Evolutionary conservation across 2,113 vertebrate species (phyloP).

Genomic region (Xyliphius kryptos): DNA sequence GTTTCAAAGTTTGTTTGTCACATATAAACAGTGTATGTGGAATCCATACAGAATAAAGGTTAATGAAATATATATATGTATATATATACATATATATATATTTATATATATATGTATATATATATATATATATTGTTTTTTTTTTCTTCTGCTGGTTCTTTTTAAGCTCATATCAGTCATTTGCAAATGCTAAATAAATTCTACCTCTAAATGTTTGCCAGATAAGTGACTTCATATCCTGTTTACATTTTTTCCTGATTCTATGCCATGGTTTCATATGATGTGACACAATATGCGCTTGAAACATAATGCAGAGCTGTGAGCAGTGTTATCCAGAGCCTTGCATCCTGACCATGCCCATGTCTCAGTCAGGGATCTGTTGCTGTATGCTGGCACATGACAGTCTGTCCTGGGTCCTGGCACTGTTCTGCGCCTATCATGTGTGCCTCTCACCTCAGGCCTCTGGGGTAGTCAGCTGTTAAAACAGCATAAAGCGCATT

Average conservation of each 20-base stretch:
- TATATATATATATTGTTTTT: not conserved
- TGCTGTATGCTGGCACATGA: slow-evolving; percentile 45
- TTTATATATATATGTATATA: no score
- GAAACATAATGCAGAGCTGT: slow-evolving; percentile 25
- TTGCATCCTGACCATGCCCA: slow-evolving; percentile 38
- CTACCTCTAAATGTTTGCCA: not conserved
- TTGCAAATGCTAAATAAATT: not conserved
- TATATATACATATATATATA: no score
- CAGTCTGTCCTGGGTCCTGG: slow-evolving; percentile 43
- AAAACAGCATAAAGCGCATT: slow-evolving; percentile 67
- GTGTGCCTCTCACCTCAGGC: slow-evolving; percentile 61
- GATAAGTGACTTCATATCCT: no score
- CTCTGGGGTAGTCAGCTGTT: slow-evolving; percentile 71
- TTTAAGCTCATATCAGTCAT: slow-evolving; percentile 6
- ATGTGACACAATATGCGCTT: slow-evolving; percentile 1
- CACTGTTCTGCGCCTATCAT: slow-evolving; percentile 41
- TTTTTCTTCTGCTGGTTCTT: not conserved
- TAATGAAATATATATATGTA: slow-evolving; percentile 13
- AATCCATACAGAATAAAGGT: slow-evolving; percentile 15
- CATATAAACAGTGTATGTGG: slow-evolving; percentile 20
- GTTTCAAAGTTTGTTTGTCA: slow-evolving; percentile 20
- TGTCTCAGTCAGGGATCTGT: slow-evolving; percentile 43
- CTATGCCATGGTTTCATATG: not conserved
- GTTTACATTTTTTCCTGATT: not conserved
- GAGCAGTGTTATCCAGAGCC: slow-evolving; percentile 41